phyloP scores from a whole-genome alignment of 2,888 invertebrate species.

The Ctena decussata region DNA sequence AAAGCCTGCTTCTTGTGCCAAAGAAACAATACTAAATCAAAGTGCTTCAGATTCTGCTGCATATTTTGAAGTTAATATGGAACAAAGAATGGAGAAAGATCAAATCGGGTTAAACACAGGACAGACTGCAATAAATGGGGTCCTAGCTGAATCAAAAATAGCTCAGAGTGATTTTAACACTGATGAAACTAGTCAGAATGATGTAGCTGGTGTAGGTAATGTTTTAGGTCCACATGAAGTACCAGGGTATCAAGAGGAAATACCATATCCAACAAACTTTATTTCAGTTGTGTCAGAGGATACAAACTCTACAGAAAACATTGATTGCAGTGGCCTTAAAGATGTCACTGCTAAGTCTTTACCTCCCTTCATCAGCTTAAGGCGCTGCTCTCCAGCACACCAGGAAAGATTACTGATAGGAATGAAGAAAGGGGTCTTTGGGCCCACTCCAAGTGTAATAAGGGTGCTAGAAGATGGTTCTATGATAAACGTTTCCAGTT shows the following conservation, averaged over 20 bases:
- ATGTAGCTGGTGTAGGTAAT: too few species aligned
- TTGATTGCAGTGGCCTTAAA: not conserved
- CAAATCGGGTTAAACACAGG: too few species aligned
- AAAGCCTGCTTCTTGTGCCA: not conserved
- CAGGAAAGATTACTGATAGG: slow-evolving; percentile 7
- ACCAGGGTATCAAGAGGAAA: too few species aligned
- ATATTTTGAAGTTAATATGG: too few species aligned
- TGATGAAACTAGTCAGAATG: too few species aligned
- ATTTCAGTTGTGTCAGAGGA: not conserved
- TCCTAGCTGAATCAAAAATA: too few species aligned
- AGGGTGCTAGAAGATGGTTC: slow-evolving; percentile 34
- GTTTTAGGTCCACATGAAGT: too few species aligned
- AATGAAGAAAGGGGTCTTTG: slow-evolving; percentile 35
- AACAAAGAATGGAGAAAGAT: too few species aligned
- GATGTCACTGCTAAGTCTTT: not conserved
- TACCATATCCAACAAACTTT: not conserved
- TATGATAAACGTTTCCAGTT: slow-evolving; percentile 24
- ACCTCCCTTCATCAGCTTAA: not conserved
- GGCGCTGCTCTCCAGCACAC: not conserved
- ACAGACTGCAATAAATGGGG: too few species aligned
- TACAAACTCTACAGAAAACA: not conserved
- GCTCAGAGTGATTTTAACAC: too few species aligned
- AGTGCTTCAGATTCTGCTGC: not conserved
- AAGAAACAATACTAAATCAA: not conserved
- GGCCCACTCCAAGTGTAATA: slow-evolving; percentile 33